phyloP scores from a whole-genome alignment of 2,113 vertebrate species.

The Motacilla tschutschensis region DNA sequence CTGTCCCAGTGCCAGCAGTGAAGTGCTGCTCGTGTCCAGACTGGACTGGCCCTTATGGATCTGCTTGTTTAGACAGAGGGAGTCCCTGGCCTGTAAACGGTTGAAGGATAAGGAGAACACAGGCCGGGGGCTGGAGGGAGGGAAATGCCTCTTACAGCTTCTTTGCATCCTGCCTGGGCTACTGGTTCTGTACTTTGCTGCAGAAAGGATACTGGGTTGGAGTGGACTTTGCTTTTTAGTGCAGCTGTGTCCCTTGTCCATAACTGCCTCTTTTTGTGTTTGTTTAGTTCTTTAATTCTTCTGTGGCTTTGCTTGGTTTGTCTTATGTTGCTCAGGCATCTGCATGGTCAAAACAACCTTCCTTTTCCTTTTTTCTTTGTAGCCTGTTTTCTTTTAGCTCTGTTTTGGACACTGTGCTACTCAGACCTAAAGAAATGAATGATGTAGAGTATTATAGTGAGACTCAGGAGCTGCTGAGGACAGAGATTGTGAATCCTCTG shows the following conservation, averaged over 20 bases:
- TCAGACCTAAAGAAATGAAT: constrained; percentile 93
- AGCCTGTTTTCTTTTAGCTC: constrained; percentile 98
- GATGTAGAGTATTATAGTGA: constrained; percentile 96
- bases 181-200: not conserved
- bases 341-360: not conserved
- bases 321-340: not conserved
- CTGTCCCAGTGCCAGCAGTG: not conserved
- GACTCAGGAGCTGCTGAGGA: constrained; percentile 93
- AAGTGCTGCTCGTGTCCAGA: fast-evolving
- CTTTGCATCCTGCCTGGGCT: not conserved
- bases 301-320: constrained; percentile 11
- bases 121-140: not conserved
- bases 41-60: not conserved
- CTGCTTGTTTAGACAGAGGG: not conserved
- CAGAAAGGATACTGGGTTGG: not conserved
- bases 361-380: constrained; percentile 3
- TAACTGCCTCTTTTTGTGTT: not conserved
- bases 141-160: not conserved
- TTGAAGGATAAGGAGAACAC: not conserved
- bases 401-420: constrained; percentile 93
- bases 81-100: not conserved
- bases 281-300: not conserved
- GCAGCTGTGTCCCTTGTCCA: not conserved
- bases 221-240: not conserved
- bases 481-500: constrained; percentile 96